Percentiles rank a stretch among this genome's conserved stretches.
These are phyloP conservation scores for Coptotermes formosanus DNA, from an alignment of 1,140 invertebrate genomes.

Conservation along the genomic window DNA sequence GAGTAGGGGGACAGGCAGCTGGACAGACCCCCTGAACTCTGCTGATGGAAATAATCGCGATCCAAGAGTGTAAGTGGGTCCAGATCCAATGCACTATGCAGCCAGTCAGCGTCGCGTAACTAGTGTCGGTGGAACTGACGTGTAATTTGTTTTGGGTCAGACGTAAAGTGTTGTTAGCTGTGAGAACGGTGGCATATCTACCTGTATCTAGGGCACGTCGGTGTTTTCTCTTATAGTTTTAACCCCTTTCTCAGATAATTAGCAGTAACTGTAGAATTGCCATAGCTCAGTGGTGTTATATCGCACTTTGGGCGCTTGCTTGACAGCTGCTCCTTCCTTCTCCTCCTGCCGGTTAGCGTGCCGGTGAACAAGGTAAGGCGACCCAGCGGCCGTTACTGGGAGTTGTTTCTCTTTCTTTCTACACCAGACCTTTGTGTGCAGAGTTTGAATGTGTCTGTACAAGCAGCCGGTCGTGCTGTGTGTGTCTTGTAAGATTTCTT, in stretches of 20 bases:
- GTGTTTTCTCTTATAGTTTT: background rate
- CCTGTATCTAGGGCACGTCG: no score
- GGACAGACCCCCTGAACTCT: background rate
- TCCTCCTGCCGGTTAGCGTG: background rate
- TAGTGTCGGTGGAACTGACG: no score
- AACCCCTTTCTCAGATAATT: background rate
- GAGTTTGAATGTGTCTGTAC: background rate
- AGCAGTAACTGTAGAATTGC: background rate
- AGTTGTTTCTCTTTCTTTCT: conserved; percentile 1
- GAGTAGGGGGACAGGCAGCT: background rate
- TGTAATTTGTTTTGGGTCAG: no score
- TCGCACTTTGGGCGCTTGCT: background rate
- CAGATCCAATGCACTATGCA: no score
- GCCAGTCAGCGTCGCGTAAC: no score
- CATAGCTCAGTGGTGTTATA: background rate
- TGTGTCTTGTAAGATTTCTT: background rate
- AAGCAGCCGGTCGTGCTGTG: background rate
- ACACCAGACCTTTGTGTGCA: background rate
- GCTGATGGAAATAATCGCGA: background rate
- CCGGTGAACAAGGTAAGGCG: conserved; percentile 8
- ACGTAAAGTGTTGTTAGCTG: no score
- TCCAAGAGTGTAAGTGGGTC: no score
- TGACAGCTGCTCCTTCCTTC: background rate
- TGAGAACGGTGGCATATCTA: no score
- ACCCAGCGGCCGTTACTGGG: background rate